A percentile compares a stretch with the other conserved stretches of the same genome.
Evolutionary conservation across 2,113 vertebrate genomes (phyloP).

Genomic region (Piaya cayana): DNA sequence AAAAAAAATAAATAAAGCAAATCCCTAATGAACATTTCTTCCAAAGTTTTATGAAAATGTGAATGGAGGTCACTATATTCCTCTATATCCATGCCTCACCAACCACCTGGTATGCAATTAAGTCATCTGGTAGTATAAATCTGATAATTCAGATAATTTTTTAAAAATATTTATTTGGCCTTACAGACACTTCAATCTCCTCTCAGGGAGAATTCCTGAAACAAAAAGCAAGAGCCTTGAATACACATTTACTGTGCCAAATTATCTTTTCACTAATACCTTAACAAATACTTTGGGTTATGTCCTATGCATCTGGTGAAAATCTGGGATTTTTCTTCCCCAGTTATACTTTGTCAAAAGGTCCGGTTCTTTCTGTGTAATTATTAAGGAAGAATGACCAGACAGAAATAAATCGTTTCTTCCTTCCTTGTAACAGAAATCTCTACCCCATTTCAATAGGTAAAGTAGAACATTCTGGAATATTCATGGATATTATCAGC

Average conservation of each 20-base stretch:
- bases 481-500: background rate
- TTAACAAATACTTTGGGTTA: background rate
- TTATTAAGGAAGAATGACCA: background rate
- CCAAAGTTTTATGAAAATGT: background rate
- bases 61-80: background rate
- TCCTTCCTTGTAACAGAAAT: background rate
- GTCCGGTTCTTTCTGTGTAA: background rate
- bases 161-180: background rate
- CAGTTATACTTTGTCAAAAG: background rate
- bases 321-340: background rate
- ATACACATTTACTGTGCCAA: background rate
- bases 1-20: background rate
- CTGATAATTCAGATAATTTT: background rate
- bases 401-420: background rate
- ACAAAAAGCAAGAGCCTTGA: background rate
- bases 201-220: background rate
- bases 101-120: background rate
- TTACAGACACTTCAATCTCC: background rate
- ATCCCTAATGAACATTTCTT: background rate
- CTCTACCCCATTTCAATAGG: background rate
- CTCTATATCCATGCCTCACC: background rate
- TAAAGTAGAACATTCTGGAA: background rate
- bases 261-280: background rate
- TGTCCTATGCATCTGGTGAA: constrained; percentile 16
- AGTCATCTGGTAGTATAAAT: background rate